Conservation (phyloP, 2,113 vertebrate genomes). For the Archilochus colubris region DNA sequence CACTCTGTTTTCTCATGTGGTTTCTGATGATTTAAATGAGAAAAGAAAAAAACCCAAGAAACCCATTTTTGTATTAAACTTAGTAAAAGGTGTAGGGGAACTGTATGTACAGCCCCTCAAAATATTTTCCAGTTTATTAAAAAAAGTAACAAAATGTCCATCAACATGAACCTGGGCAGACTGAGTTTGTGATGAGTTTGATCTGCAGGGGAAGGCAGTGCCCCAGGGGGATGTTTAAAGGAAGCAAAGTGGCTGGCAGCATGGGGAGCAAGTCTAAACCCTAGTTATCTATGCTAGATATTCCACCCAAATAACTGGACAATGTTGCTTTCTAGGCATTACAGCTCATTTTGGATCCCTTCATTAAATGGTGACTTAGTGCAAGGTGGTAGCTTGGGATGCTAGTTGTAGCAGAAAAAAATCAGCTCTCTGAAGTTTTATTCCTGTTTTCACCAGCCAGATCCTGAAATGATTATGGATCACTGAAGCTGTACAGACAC, state of each 20-base stretch:
- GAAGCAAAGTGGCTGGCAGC: not conserved
- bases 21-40: not conserved
- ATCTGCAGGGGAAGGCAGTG: not conserved
- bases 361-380: not conserved
- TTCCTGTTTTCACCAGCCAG: not conserved
- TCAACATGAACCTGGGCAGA: not conserved
- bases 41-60: not conserved
- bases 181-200: not conserved
- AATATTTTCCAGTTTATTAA: not conserved
- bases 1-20: not conserved
- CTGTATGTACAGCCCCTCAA: not conserved
- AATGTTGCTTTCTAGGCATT: not conserved
- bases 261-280: not conserved
- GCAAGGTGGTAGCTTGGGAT: not conserved
- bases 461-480: not conserved
- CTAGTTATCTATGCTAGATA: not conserved
- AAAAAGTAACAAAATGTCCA: not conserved
- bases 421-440: not conserved
- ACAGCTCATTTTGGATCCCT: not conserved
- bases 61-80: too few relatives aligned
- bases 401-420: not conserved
- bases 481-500: not conserved
- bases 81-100: not conserved
- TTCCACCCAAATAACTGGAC: not conserved
- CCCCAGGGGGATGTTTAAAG: not conserved